phyloP scores from a whole-genome alignment of 2,797 vertebrate genomes.

The Hafferia zeledoni region DNA sequence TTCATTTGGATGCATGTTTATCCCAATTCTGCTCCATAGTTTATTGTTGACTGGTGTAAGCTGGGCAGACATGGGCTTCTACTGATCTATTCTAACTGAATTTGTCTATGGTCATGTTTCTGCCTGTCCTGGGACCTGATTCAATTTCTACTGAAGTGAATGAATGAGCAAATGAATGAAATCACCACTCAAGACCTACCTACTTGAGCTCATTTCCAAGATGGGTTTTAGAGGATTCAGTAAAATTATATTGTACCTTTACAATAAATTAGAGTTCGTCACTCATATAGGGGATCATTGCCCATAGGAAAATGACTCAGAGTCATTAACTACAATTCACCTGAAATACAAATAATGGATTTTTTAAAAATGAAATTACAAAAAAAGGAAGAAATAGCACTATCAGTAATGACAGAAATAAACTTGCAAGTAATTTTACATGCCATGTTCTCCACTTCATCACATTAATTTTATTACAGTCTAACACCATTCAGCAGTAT shows the following conservation, averaged over 20 bases:
- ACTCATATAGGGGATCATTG: not conserved
- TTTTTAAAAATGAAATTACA: not conserved
- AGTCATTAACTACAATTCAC: not conserved
- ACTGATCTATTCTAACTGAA: not conserved
- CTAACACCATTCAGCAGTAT: not conserved
- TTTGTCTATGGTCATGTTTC: not conserved
- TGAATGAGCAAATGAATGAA: slow-evolving; percentile 13
- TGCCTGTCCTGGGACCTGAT: slow-evolving; percentile 1
- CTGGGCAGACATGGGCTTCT: not conserved
- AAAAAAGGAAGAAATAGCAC: not conserved
- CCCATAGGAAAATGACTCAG: not conserved
- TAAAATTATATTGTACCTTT: not conserved
- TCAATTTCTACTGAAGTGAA: not conserved
- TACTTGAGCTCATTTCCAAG: not conserved
- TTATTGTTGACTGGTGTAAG: not conserved
- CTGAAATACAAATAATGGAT: not conserved
- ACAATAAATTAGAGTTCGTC: not conserved
- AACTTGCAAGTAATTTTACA: slow-evolving; percentile 7
- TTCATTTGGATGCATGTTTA: not conserved
- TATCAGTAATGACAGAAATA: not conserved
- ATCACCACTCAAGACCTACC: not conserved
- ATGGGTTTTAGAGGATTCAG: not conserved
- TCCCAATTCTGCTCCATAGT: not conserved
- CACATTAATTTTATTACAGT: not conserved
- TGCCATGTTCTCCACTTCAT: not conserved